A percentile compares a stretch with the other conserved stretches of the same genome.
Conservation (phyloP, 2,888 invertebrate genomes). For the Thecocarcelia acutangulata region DNA sequence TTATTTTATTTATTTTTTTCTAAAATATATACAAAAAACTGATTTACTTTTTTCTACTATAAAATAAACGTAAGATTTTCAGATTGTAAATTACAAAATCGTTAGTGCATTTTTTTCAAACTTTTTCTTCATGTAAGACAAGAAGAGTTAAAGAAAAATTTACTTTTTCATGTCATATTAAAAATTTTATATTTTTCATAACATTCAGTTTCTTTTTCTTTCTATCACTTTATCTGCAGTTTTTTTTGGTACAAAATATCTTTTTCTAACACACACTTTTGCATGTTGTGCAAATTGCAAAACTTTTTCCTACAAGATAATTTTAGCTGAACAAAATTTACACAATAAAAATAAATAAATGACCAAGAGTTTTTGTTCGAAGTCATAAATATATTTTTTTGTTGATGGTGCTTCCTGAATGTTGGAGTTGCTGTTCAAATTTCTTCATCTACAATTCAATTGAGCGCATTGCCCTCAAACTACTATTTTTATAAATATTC, state of each 20-base stretch:
- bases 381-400: constrained; percentile 13
- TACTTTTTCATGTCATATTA: constrained; percentile 67
- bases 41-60: too few species aligned
- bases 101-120: constrained; percentile 1
- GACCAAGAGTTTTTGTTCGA: constrained; percentile 58
- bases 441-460: constrained; percentile 64
- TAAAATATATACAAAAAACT: constrained; percentile 18
- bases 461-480: constrained; percentile 64
- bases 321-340: constrained; percentile 26
- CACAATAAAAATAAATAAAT: constrained; percentile 63
- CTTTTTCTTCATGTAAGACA: constrained; percentile 22
- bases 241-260: constrained; percentile 2
- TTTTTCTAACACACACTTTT: constrained; percentile 1
- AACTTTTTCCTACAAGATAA: constrained; percentile 58
- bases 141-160: constrained; percentile 26
- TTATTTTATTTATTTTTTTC: too few species aligned
- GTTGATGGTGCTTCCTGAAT: constrained; percentile 13
- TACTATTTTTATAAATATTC: constrained; percentile 20
- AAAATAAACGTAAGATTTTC: constrained; percentile 37
- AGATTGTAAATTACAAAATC: constrained; percentile 37
- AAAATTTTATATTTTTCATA: constrained; percentile 57
- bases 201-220: constrained; percentile 25
- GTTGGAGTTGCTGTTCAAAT: constrained; percentile 30
- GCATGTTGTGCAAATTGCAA: constrained; percentile 65
- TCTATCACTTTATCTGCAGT: constrained; percentile 3